Evolutionary conservation across 1,140 invertebrate genomes (phyloP), one percentile per base, ranked within the genome.

Genomic region (Achroia grisella): DNA sequence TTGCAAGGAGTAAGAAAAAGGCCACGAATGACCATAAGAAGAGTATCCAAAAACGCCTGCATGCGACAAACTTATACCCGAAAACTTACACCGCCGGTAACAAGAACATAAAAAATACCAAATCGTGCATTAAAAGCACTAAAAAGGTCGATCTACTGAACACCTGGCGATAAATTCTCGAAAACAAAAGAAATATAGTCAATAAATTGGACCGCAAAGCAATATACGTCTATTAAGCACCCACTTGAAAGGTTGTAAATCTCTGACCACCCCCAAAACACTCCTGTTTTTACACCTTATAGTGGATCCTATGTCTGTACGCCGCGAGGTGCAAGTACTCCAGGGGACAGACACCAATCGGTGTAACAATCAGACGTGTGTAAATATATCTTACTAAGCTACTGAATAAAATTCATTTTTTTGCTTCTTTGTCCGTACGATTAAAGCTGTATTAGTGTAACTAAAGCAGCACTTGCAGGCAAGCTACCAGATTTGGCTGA

Each of bases 181-280:
- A 69, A 71, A 73, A 76, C 68, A 76, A 71, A 76, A 71, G 68
- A 71, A 66, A 76, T 73, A 66, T 70, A 68, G 62, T 44, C 66
- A 64, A 73, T 78, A 78, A 78, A 75, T 73, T 55, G 56, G 42
- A 71, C 71, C 74, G 62, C 69, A 58, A 61, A 59, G 70, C 70
- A 71, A 78, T 78, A 75, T 75, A 78, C 71, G 74, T 78, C 74
- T 78, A 78, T 78, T 78, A 78, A 67, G 58, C 55, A 55, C 58
- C 58, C 62, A 71, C 69, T 75, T 62, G 74, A 71, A 71, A 60
- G 56, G 63, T 52, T 57, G 60, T 78, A 78, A 78, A 78, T 78
- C 71, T 71, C 52, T 58, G 52, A 52, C 56, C 61, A 55, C 60
- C 62, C 17, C 71, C 67, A 50, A 63, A 77, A 73, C 61, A 62